A percentile compares a stretch with the other conserved stretches of the same genome.
Evolutionary conservation across 2,888 invertebrate species (phyloP).

Genomic region (Ecdyonurus torrentis): DNA sequence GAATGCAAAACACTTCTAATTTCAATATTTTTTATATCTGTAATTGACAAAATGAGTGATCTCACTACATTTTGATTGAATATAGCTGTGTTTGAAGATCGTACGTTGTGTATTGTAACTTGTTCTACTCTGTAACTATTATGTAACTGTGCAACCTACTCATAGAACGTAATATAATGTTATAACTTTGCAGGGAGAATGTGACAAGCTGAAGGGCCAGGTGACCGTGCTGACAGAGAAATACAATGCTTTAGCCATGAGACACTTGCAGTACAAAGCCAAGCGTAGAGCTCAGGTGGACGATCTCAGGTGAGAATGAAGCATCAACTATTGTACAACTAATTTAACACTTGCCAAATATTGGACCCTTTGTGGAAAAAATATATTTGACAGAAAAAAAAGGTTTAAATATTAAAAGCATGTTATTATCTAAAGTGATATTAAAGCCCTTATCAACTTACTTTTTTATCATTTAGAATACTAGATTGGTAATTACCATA

Average conservation of each 20-base stretch:
- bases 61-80: too few relatives aligned
- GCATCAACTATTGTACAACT: too few relatives aligned
- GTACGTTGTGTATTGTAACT: too few relatives aligned
- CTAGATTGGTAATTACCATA: too few relatives aligned
- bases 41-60: too few relatives aligned
- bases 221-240: conserved; percentile 20
- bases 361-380: too few relatives aligned
- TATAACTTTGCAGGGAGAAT: conserved; percentile 18
- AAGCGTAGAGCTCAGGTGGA: conserved; percentile 22
- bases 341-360: too few relatives aligned
- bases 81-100: too few relatives aligned
- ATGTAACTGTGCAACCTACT: background rate
- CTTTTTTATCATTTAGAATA: too few relatives aligned
- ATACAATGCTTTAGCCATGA: conserved; percentile 21
- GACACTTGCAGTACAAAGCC: conserved; percentile 21
- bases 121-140: background rate
- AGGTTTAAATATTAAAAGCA: background rate
- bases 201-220: conserved; percentile 19
- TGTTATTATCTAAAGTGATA: background rate
- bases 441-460: too few relatives aligned
- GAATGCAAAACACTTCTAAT: too few relatives aligned
- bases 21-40: too few relatives aligned
- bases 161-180: background rate
- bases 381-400: background rate
- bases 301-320: conserved; percentile 20